Conservation (phyloP, 2,888 invertebrate genomes). For the Hypercompe scribonia region DNA sequence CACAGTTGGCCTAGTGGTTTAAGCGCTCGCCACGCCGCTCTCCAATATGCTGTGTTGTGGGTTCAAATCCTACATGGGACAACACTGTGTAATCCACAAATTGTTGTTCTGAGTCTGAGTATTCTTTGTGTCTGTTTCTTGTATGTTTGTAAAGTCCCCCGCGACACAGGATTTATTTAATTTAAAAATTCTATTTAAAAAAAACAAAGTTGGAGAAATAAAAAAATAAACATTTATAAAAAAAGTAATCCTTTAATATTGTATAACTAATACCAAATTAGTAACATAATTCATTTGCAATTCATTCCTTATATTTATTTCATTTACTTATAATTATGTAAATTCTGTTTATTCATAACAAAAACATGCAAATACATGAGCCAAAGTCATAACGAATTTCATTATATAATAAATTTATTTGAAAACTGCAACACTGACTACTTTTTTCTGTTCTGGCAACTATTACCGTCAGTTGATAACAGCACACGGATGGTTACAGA, state of each 20-base stretch:
- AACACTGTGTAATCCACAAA: too few species aligned
- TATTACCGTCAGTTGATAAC: background rate
- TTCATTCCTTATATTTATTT: background rate
- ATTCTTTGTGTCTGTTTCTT: too few species aligned
- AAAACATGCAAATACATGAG: background rate
- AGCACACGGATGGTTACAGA: background rate
- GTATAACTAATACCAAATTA: background rate
- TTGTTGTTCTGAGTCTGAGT: too few species aligned
- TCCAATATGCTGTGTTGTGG: too few species aligned
- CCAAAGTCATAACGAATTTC: background rate
- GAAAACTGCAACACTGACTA: background rate
- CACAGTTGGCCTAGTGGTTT: too few species aligned
- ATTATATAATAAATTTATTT: background rate
- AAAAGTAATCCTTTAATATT: background rate
- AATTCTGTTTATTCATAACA: background rate
- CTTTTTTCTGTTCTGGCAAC: background rate
- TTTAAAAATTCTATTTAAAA: too few species aligned
- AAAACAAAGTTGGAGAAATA: too few species aligned
- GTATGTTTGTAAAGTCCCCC: too few species aligned
- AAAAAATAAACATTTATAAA: background rate
- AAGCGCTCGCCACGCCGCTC: too few species aligned
- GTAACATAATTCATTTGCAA: background rate
- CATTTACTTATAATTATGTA: background rate
- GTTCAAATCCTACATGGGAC: too few species aligned
- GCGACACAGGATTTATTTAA: too few species aligned